Evolutionary conservation across 2,797 vertebrate genomes (phyloP).

Genomic region (Scleropages formosus): DNA sequence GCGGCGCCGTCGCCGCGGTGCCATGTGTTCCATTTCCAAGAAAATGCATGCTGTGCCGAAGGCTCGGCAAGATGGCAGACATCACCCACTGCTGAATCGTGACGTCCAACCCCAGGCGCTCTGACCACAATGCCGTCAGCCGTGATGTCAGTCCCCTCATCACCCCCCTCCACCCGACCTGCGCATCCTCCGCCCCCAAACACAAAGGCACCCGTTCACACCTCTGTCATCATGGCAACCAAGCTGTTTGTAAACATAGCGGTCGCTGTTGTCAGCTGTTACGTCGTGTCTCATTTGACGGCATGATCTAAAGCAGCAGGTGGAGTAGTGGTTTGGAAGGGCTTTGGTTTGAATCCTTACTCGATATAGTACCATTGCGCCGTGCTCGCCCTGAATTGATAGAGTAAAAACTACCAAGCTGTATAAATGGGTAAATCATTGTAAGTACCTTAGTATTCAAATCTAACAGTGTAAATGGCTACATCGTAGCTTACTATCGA

Average conservation of each 20-base stretch:
- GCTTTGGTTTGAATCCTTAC: too few species aligned
- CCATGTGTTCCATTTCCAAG: slow-evolving; percentile 20
- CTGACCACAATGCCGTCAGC: slow-evolving; percentile 33
- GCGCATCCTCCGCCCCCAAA: background rate
- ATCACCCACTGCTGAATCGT: slow-evolving; percentile 20
- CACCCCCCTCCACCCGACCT: background rate
- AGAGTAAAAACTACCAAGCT: too few species aligned
- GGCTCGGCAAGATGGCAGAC: slow-evolving; percentile 15
- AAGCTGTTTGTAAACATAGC: slow-evolving; percentile 28
- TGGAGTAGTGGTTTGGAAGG: too few species aligned
- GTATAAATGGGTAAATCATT: too few species aligned
- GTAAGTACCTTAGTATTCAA: too few species aligned
- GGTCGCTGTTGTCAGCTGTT: background rate
- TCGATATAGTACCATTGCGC: too few species aligned
- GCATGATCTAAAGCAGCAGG: too few species aligned
- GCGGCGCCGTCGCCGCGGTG: slow-evolving; percentile 20
- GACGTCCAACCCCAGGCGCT: slow-evolving; percentile 10
- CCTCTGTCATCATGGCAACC: slow-evolving; percentile 23
- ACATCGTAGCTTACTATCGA: too few species aligned
- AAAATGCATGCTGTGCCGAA: background rate
- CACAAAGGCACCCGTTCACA: background rate
- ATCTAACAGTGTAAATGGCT: too few species aligned
- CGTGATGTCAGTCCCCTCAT: slow-evolving; percentile 11
- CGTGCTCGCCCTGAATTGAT: too few species aligned
- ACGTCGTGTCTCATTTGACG: too few species aligned